phyloP scores from a whole-genome alignment of 2,113 vertebrate species.

The Synchiropus splendidus region DNA sequence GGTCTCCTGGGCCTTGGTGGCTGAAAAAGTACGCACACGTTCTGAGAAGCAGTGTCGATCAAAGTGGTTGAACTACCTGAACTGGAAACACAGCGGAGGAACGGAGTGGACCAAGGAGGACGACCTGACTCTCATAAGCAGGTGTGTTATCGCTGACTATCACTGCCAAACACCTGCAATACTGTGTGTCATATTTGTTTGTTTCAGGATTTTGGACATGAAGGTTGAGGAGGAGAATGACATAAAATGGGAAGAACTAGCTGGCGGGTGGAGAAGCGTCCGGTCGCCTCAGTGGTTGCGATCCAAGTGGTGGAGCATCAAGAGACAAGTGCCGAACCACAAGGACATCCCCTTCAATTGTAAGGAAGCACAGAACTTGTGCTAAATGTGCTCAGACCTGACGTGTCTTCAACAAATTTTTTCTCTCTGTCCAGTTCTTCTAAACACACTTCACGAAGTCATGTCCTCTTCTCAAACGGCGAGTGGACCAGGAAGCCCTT shows the following conservation, averaged over 20 bases:
- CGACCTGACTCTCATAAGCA: constrained; percentile 85
- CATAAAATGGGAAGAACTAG: constrained; percentile 91
- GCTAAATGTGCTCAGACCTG: background rate
- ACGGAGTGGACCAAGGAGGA: constrained; percentile 98
- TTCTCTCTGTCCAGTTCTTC: constrained; percentile 72
- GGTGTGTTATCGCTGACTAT: constrained; percentile 51
- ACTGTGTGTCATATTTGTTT: background rate
- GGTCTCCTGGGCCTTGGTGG: constrained; percentile 94
- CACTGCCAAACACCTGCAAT: background rate
- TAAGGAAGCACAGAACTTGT: constrained; percentile 7
- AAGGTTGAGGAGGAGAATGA: constrained; percentile 92
- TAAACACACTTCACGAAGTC: constrained; percentile 92
- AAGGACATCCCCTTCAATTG: constrained; percentile 85
- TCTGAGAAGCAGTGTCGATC: constrained; percentile 98
- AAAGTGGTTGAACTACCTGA: constrained; percentile 98
- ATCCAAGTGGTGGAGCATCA: constrained; percentile 99
- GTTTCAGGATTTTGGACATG: constrained; percentile 83
- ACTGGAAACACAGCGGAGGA: constrained; percentile 98
- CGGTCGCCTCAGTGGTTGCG: constrained; percentile 97
- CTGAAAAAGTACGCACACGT: constrained; percentile 85
- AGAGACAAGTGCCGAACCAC: constrained; percentile 96
- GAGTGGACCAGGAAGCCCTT: constrained; percentile 57
- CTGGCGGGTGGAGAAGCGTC: constrained; percentile 95
- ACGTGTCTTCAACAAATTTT: background rate
- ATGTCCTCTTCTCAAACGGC: constrained; percentile 73